Evolutionary conservation across 1,140 invertebrate species (phyloP).

Genomic region (Drosophila kanapiae): DNA sequence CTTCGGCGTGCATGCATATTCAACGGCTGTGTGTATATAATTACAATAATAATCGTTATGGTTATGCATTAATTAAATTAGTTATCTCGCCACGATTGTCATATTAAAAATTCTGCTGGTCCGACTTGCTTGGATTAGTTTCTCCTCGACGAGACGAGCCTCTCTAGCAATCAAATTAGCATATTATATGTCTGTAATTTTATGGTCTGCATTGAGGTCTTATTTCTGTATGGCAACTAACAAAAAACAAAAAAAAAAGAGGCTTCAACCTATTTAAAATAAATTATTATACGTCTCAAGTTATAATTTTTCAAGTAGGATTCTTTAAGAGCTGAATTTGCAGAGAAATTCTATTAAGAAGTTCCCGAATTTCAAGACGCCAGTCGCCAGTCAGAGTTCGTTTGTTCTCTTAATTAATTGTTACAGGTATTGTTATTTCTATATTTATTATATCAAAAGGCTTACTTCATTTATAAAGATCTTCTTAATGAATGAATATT

Average conservation of each 20-base stretch:
- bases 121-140: conserved; percentile 38
- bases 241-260: background rate
- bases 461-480: too few species aligned
- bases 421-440: too few species aligned
- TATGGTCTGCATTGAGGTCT: conserved; percentile 26
- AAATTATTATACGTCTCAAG: background rate
- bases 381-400: too few species aligned
- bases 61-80: conserved; percentile 80
- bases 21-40: conserved; percentile 29
- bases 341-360: background rate
- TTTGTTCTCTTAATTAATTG: too few species aligned
- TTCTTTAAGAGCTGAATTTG: background rate
- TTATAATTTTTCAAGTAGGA: background rate
- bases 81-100: conserved; percentile 76
- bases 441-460: too few species aligned
- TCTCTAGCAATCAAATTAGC: conserved; percentile 18
- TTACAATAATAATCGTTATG: conserved; percentile 74
- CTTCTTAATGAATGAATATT: too few species aligned
- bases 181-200: conserved; percentile 18
- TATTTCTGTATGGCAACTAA: conserved; percentile 10
- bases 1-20: conserved; percentile 22
- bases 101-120: conserved; percentile 57
- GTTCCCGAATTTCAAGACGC: background rate
- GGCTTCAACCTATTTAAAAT: background rate
- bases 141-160: conserved; percentile 38